Percentiles rank a stretch among this genome's conserved stretches.
phyloP scores from a whole-genome alignment of 35 echinoderm and acorn worm genomes.

The Anneissia japonica region DNA sequence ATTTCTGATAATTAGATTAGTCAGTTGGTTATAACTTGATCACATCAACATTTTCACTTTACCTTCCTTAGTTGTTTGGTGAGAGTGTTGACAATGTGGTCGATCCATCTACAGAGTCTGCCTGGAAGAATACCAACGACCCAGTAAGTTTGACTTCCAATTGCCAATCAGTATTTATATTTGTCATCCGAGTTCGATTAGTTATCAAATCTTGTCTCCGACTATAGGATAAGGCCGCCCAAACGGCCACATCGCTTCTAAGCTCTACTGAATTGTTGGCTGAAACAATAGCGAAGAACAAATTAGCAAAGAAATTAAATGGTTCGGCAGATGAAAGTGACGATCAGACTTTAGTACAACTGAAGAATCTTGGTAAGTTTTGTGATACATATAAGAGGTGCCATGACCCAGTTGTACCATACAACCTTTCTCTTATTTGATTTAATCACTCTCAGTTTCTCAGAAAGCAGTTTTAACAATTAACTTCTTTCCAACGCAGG shows the following conservation, averaged over 20 bases:
- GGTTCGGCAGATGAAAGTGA: neutral
- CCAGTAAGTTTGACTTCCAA: slow-evolving; percentile 2
- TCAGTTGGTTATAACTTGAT: no score
- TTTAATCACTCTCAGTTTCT: no score
- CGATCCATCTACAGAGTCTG: slow-evolving; percentile 10
- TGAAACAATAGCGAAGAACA: neutral
- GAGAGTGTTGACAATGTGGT: slow-evolving; percentile 41
- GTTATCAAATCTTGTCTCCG: no score
- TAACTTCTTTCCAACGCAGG: no score
- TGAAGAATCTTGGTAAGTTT: neutral
- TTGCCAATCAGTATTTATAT: no score
- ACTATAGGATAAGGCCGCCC: neutral
- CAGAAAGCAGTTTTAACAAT: no score
- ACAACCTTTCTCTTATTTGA: no score
- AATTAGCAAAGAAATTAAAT: neutral
- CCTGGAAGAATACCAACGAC: slow-evolving; percentile 45
- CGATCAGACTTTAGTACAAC: neutral
- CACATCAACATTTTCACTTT: no score
- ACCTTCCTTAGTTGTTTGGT: slow-evolving; percentile 2
- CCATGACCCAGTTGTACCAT: no score
- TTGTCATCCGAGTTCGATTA: no score
- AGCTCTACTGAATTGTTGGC: neutral
- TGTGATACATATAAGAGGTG: no score
- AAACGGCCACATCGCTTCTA: neutral
- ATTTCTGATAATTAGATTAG: no score